Percentiles rank a stretch among this genome's conserved stretches.
These are phyloP conservation scores for Tiaroga cobitis DNA, from an alignment of 2,797 vertebrate genomes.

Conservation along the genomic window DNA sequence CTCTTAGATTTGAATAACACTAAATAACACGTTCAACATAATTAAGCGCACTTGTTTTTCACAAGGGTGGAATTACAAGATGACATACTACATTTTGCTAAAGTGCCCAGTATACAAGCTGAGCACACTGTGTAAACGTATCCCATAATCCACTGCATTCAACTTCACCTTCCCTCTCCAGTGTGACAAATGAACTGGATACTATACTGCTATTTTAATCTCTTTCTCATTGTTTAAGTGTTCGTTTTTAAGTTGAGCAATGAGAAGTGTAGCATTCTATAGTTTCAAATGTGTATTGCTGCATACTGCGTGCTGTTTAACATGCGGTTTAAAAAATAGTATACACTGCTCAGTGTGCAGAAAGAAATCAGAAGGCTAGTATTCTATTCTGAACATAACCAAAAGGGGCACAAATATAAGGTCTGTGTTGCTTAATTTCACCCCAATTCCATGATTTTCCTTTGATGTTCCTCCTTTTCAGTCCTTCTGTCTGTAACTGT, in stretches of 20 bases:
- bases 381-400: background rate
- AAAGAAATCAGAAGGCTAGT: background rate
- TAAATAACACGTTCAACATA: background rate
- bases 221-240: background rate
- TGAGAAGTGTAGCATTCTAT: background rate
- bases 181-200: background rate
- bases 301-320: background rate
- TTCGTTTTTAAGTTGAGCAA: background rate
- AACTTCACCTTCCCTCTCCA: background rate
- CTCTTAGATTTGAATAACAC: background rate
- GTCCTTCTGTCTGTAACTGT: background rate
- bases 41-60: background rate
- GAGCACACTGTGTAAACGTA: background rate
- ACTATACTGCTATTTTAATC: background rate
- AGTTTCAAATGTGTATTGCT: background rate
- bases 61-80: background rate
- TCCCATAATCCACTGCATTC: constrained; percentile 3
- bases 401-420: background rate
- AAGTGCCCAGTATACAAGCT: background rate
- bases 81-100: background rate
- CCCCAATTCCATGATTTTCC: constrained; percentile 10
- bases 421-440: background rate
- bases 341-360: background rate
- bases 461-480: constrained; percentile 7
- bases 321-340: background rate